phyloP scores from a whole-genome alignment of 2,797 vertebrate genomes.

The Hypotaenidia philippensis region DNA sequence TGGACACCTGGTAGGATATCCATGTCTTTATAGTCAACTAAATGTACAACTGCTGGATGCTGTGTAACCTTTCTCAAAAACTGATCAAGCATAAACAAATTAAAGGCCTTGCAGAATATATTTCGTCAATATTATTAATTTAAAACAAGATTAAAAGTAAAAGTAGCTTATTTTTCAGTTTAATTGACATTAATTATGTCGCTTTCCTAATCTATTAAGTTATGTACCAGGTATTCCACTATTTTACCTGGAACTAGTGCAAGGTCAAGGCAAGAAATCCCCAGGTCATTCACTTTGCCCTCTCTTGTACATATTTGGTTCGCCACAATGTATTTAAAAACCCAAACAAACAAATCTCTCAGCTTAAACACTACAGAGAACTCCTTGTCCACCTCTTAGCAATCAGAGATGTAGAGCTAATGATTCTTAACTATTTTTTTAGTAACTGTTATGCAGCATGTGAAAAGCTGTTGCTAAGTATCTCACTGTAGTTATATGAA shows the following conservation, averaged over 20 bases:
- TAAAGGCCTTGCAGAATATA: not conserved
- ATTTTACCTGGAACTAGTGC: not conserved
- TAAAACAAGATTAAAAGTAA: too few relatives aligned
- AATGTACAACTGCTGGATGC: not conserved
- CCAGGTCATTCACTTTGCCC: not conserved
- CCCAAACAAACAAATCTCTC: not conserved
- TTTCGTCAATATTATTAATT: not conserved
- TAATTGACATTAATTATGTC: not conserved
- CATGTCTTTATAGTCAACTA: not conserved
- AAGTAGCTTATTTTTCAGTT: slow-evolving; percentile 1
- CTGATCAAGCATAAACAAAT: not conserved
- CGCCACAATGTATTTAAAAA: not conserved
- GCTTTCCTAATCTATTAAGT: not conserved
- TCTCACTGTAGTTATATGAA: not conserved
- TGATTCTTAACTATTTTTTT: not conserved
- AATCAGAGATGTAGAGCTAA: not conserved
- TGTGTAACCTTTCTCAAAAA: not conserved
- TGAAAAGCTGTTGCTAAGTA: not conserved
- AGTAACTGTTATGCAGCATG: not conserved
- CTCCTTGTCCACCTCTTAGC: not conserved
- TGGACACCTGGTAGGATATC: accelerated
- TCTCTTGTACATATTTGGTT: not conserved
- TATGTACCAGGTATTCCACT: not conserved
- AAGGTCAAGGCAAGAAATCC: not conserved
- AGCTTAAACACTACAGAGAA: not conserved